Evolutionary conservation across 2,888 invertebrate species (phyloP).

Genomic region (Prenolepis imparis): DNA sequence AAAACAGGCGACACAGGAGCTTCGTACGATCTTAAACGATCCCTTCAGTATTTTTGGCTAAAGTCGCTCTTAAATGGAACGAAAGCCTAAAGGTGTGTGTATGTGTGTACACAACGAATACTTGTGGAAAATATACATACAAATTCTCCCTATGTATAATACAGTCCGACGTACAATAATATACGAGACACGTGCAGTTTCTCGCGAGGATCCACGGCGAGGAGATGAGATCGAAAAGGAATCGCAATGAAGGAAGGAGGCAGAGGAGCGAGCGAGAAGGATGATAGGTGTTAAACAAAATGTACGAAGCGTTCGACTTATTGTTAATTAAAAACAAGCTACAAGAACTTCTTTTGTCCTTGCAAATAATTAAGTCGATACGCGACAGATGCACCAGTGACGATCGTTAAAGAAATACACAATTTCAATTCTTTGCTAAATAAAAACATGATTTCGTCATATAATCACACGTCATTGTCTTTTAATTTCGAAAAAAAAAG

Average conservation of each 20-base stretch:
- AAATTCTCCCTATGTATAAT: conserved; percentile 48
- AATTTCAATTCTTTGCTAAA: conserved; percentile 20
- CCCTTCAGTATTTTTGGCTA: conserved; percentile 65
- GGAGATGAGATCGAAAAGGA: conserved; percentile 41
- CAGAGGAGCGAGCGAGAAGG: background rate
- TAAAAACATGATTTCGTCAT: background rate
- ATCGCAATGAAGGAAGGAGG: background rate
- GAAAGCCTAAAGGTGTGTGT: conserved; percentile 29
- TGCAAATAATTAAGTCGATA: conserved; percentile 5
- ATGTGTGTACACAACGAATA: conserved; percentile 39
- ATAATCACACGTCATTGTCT: background rate
- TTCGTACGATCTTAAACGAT: conserved; percentile 32
- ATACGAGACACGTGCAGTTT: conserved; percentile 70
- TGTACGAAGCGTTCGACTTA: background rate
- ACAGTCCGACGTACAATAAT: conserved; percentile 59
- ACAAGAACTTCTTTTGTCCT: background rate
- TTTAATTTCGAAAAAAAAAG: background rate
- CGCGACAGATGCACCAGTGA: background rate
- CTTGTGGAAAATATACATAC: conserved; percentile 40
- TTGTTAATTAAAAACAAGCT: background rate
- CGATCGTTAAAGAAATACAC: background rate
- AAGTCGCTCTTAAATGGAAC: conserved; percentile 51
- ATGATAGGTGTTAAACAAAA: conserved; percentile 7
- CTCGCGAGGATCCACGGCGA: conserved; percentile 44
- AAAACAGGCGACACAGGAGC: conserved; percentile 1